Evolutionary conservation across 2,888 invertebrate species (phyloP).

Genomic region (Listrodromus nycthemerus): DNA sequence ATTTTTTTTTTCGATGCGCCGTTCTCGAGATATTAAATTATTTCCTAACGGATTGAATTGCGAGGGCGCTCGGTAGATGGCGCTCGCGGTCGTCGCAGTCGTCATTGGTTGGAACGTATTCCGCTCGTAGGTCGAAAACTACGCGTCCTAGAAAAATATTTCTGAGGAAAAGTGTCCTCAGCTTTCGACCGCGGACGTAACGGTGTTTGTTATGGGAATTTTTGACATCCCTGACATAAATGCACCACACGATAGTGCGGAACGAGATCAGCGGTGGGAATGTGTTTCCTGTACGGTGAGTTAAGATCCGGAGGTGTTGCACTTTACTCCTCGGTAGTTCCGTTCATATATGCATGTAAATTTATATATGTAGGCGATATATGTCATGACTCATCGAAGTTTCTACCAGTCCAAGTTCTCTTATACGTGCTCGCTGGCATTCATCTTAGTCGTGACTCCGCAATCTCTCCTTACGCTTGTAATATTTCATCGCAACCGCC

Average conservation of each 20-base stretch:
- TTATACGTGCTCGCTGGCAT: conserved; percentile 47
- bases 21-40: no score
- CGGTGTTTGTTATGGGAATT: not conserved
- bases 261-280: not conserved
- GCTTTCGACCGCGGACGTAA: not conserved
- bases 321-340: conserved; percentile 27
- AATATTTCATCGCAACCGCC: conserved; percentile 78
- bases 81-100: no score
- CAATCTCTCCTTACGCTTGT: conserved; percentile 73
- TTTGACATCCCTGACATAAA: not conserved
- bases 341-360: not conserved
- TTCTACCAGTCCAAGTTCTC: conserved; percentile 46
- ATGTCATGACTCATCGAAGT: conserved; percentile 59
- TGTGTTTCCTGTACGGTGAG: conserved; percentile 10
- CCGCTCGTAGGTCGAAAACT: no score
- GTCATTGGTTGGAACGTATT: no score
- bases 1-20: no score
- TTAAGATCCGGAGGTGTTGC: conserved; percentile 16
- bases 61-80: no score
- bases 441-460: conserved; percentile 36
- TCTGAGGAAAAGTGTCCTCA: no score
- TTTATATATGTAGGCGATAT: not conserved
- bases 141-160: no score
- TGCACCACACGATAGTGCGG: not conserved
- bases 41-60: no score